Evolutionary conservation across 2,888 invertebrate species (phyloP).

Genomic region (Tridacna crocea): DNA sequence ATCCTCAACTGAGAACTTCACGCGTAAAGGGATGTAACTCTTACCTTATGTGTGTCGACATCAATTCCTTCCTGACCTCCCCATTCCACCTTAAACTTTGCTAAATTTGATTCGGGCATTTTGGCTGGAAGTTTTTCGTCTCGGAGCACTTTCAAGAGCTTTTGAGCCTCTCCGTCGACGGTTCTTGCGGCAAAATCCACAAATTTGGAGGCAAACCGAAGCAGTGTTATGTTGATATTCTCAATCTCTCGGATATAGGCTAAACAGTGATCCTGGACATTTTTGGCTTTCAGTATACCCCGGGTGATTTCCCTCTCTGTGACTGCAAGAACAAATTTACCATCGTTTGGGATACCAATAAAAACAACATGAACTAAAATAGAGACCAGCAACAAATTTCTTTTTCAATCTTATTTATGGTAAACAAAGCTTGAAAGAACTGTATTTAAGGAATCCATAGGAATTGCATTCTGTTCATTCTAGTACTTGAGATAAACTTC

Average conservation of each 20-base stretch:
- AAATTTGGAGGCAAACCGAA: conserved; percentile 92
- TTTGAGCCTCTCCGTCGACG: conserved; percentile 96
- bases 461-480: too few relatives aligned
- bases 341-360: background rate
- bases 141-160: conserved; percentile 93
- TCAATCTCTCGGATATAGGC: conserved; percentile 97
- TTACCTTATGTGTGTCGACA: conserved; percentile 90
- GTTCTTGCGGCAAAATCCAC: conserved; percentile 92
- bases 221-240: conserved; percentile 97
- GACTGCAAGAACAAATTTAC: conserved; percentile 86
- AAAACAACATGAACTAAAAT: too few relatives aligned
- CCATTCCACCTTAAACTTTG: conserved; percentile 94
- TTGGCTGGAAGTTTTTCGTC: conserved; percentile 92
- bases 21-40: conserved; percentile 12
- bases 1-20: too few relatives aligned
- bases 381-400: too few relatives aligned
- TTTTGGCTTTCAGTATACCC: conserved; percentile 95
- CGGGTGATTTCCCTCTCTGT: conserved; percentile 99
- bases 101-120: conserved; percentile 72
- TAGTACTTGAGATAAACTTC: too few relatives aligned
- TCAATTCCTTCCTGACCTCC: conserved; percentile 95
- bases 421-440: too few relatives aligned
- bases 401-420: too few relatives aligned
- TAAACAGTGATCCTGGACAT: conserved; percentile 97
- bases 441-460: too few relatives aligned